Conservation (phyloP, 2,113 vertebrate genomes). For the Python bivittatus region DNA sequence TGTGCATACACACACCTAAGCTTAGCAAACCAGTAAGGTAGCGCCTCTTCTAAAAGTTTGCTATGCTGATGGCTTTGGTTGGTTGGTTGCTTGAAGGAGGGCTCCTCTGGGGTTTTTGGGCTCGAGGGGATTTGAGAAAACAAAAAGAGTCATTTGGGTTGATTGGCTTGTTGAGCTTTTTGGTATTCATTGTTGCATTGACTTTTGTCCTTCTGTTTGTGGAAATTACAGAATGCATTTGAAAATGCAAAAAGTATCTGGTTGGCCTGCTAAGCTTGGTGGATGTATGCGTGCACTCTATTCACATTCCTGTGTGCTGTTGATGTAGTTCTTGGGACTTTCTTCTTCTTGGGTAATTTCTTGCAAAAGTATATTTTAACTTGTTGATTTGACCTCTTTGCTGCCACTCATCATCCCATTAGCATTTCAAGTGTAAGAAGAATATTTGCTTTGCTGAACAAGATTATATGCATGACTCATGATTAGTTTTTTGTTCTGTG, state of each 20-base stretch:
- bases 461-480: background rate
- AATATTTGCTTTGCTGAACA: background rate
- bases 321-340: too few species aligned
- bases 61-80: background rate
- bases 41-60: background rate
- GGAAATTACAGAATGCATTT: background rate
- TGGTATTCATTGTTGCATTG: background rate
- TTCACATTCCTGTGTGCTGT: background rate
- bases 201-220: background rate
- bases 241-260: background rate
- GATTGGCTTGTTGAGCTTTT: background rate
- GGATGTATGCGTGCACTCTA: background rate
- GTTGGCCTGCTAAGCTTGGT: background rate
- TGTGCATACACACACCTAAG: background rate
- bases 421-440: background rate
- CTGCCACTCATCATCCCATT: background rate
- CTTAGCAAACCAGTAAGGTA: background rate
- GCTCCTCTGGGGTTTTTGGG: background rate
- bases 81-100: background rate
- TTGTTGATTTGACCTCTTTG: background rate
- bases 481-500: background rate
- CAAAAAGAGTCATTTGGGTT: background rate
- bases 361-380: background rate
- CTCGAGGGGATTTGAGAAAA: background rate
- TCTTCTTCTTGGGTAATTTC: too few species aligned